Evolutionary conservation across 2,113 vertebrate genomes (phyloP).

Genomic region (Sphaerodactylus townsendi): DNA sequence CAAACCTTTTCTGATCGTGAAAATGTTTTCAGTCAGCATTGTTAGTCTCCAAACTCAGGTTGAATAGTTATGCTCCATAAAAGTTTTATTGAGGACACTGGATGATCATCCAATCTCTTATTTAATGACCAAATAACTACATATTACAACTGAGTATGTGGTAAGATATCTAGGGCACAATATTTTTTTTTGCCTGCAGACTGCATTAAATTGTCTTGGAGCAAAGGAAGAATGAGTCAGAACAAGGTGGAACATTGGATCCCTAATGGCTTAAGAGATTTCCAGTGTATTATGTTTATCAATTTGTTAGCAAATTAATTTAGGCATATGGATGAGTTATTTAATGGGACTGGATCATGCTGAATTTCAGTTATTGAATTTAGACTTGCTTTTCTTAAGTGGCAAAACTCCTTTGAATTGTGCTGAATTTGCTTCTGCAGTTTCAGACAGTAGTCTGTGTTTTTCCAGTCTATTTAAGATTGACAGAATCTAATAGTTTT

Average conservation of each 20-base stretch:
- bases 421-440: constrained; percentile 25
- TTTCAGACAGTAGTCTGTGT: not conserved
- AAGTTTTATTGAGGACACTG: not conserved
- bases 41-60: not conserved
- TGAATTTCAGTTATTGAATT: constrained; percentile 34
- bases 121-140: not conserved
- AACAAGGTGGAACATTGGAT: constrained; percentile 2
- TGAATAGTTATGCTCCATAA: constrained; percentile 1
- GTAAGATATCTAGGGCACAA: not conserved
- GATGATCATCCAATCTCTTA: not conserved
- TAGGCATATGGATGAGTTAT: not conserved
- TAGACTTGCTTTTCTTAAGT: constrained; percentile 27
- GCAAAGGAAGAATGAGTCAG: not conserved
- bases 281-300: not conserved
- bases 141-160: not conserved
- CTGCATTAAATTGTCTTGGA: not conserved
- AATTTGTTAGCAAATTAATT: constrained; percentile 9
- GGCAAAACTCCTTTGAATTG: constrained; percentile 15
- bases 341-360: constrained; percentile 3
- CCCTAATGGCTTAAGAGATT: not conserved
- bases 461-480: not conserved
- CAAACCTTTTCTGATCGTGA: no score
- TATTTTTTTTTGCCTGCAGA: not conserved
- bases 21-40: no score
- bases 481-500: not conserved